Base-by-base conservation (phyloP, 2,888 invertebrate species). In the Monopis laevigella region DNA sequence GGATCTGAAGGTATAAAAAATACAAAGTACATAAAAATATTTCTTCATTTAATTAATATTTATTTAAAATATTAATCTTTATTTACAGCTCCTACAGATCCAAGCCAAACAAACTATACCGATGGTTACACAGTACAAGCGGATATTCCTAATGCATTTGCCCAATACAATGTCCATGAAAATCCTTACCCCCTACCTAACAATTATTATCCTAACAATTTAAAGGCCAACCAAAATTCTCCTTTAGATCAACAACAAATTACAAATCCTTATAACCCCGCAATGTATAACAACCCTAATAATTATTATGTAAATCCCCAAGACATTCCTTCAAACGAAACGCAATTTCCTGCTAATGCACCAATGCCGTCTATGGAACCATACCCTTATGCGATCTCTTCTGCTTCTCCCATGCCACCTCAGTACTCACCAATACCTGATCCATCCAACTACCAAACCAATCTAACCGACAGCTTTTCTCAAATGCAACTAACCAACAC, bases 1-100 rank as follows among this genome's bases (percentile, higher is more conserved):
- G 90, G 90, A 2, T 89, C 89, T 1, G 90, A 90, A 77, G 84
- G 77, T 80, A 62, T 8, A 30, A 28, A 29, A 19, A 35, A 44
- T 56, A 56, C 47, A 43, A 35, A 36, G 46, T 5, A 40, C 17
- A 14, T 24, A 21, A 21, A 21, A 21, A 7, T 21, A 27, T 18
- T 32, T 21, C 5, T 21, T 21, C 7, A 28, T 7, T n/a, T 28
- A 28, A 6, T 7, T 28, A n/a, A 28, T n/a, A 18, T 16, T 27
- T 40, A 18, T 30, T 40, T 8, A 10, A 12, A 10, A 13, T 42
- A 26, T 3, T 39, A 16, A 39, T 17, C 13, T 24, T 30, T 26
- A 12, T 21, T 70, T 68, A 8, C 69, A 77, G 73, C 78, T 6
- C 63, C 41, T 2, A 41, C 72, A 19, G 77, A 78, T 39, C 39